Evolutionary conservation across 2,888 invertebrate genomes (phyloP).

Genomic region (Drosophila tripunctata): DNA sequence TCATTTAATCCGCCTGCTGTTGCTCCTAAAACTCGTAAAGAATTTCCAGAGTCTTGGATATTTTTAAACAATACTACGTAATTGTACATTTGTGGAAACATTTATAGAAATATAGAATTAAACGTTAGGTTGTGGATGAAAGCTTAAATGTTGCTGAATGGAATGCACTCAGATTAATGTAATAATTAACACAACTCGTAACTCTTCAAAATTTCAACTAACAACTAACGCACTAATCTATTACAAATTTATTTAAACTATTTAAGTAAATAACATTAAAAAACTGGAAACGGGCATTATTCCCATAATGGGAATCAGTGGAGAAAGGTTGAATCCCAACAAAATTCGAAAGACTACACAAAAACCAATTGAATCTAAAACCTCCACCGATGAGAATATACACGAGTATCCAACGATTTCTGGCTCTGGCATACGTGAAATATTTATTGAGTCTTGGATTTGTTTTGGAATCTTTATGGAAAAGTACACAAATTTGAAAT

Average conservation of each 20-base stretch:
- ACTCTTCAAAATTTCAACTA: background rate
- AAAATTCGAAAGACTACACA: conserved; percentile 39
- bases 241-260: conserved; percentile 18
- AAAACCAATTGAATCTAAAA: conserved; percentile 14
- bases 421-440: conserved; percentile 38
- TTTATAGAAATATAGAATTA: background rate
- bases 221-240: conserved; percentile 14
- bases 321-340: conserved; percentile 34
- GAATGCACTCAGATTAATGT: background rate
- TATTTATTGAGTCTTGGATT: conserved; percentile 57
- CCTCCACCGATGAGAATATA: conserved; percentile 3
- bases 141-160: background rate
- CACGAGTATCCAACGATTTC: conserved; percentile 18
- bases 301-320: conserved; percentile 61
- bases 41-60: conserved; percentile 89
- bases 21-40: conserved; percentile 84
- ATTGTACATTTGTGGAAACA: conserved; percentile 6
- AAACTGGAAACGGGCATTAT: conserved; percentile 45
- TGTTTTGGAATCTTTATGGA: conserved; percentile 36
- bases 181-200: background rate
- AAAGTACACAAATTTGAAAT: conserved; percentile 34
- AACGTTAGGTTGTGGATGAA: background rate
- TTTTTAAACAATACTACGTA: conserved; percentile 84
- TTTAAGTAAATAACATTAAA: conserved; percentile 43
- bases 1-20: background rate